Percentiles rank a stretch among this genome's conserved stretches.
phyloP scores from a whole-genome alignment of 2,888 invertebrate species.

The Philonicus albiceps region DNA sequence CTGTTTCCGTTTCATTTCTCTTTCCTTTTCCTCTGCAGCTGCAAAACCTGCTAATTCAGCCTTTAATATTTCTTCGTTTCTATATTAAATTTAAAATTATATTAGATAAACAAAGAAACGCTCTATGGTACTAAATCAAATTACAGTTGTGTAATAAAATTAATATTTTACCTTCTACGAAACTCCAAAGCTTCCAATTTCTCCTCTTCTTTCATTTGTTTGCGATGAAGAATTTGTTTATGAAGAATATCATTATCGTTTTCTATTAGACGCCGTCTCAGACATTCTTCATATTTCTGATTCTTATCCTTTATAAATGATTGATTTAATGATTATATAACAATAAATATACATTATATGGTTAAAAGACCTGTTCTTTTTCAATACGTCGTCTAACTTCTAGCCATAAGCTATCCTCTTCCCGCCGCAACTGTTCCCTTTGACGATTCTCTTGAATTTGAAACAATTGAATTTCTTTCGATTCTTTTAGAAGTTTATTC shows the following conservation, averaged over 20 bases:
- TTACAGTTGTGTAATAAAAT: background rate
- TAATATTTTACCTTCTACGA: background rate
- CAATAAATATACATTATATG: background rate
- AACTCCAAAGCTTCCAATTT: background rate
- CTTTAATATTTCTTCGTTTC: constrained; percentile 25
- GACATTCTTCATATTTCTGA: constrained; percentile 22
- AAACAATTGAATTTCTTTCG: constrained; percentile 32
- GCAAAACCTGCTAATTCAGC: background rate
- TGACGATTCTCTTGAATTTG: constrained; percentile 42
- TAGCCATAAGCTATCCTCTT: background rate
- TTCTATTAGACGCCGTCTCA: constrained; percentile 11
- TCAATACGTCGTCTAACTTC: background rate
- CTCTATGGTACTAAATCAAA: too few relatives aligned
- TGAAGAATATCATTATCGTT: background rate
- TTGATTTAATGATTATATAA: too few relatives aligned
- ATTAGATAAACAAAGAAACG: too few relatives aligned
- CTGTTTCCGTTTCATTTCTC: constrained; percentile 16
- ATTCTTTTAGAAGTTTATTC: constrained; percentile 36
- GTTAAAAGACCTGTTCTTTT: background rate
- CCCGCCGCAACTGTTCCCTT: background rate
- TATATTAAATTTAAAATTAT: background rate
- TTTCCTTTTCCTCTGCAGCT: background rate
- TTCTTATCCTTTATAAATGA: background rate
- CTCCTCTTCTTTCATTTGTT: background rate
- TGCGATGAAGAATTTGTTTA: background rate